Conservation (phyloP, 2,888 invertebrate genomes). For the Myopa tessellatipennis region DNA sequence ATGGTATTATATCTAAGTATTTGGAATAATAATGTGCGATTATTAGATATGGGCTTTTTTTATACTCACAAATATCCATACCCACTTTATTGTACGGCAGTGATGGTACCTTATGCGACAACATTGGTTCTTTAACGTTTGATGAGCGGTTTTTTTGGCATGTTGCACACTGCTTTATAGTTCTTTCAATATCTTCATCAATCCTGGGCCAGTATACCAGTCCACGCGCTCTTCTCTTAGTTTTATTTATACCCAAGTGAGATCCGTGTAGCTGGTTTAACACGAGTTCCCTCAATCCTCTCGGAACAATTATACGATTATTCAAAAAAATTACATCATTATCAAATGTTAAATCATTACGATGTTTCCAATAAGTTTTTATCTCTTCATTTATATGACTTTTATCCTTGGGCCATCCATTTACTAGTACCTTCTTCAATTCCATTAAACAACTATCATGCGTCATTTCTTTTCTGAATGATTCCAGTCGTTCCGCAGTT, state of each 20-base stretch:
- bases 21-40: constrained; percentile 46
- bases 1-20: constrained; percentile 46
- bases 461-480: constrained; percentile 34
- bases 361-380: too few species aligned
- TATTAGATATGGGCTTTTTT: constrained; percentile 38
- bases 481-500: constrained; percentile 36
- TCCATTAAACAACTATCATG: constrained; percentile 29
- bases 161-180: constrained; percentile 42
- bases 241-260: constrained; percentile 53
- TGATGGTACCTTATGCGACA: constrained; percentile 39
- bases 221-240: constrained; percentile 49
- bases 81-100: constrained; percentile 54
- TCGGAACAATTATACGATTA: constrained; percentile 1
- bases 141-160: constrained; percentile 41
- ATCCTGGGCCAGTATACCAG: constrained; percentile 52
- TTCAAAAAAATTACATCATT: too few species aligned
- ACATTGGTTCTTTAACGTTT: constrained; percentile 44
- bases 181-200: constrained; percentile 46
- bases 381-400: constrained; percentile 6
- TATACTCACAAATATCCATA: constrained; percentile 54
- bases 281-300: constrained; percentile 42
- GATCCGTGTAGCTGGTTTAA: constrained; percentile 50
- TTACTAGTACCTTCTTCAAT: constrained; percentile 18
- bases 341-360: too few species aligned
- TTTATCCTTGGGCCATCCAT: constrained; percentile 39